These are phyloP conservation scores for Alexandromys fortis DNA, from an alignment of 2,113 vertebrate genomes.

Conservation along the genomic window DNA sequence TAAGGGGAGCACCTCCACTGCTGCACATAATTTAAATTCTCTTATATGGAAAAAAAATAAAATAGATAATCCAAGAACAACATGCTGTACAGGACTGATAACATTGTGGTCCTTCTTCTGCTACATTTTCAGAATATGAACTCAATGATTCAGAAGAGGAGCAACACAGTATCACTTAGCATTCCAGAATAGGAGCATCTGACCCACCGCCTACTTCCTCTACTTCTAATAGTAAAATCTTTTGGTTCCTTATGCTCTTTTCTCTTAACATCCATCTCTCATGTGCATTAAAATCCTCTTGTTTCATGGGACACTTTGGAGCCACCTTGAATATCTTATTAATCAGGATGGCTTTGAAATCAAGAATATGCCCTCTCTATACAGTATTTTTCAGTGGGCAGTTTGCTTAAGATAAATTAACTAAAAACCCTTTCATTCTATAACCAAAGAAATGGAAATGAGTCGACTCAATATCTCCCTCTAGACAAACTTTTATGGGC, in stretches of 20 bases:
- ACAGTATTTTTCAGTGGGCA: slow-evolving; percentile 17
- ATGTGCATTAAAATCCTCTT: neutral
- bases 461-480: slow-evolving; percentile 9
- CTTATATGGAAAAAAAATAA: neutral
- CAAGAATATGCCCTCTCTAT: neutral
- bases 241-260: slow-evolving; percentile 13
- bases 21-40: too few species aligned
- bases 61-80: neutral
- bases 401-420: neutral
- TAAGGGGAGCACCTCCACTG: too few species aligned
- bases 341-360: slow-evolving; percentile 29
- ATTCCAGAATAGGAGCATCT: slow-evolving; percentile 10
- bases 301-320: slow-evolving; percentile 26
- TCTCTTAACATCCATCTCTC: neutral
- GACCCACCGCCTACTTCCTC: neutral
- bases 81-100: neutral
- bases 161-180: neutral
- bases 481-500: slow-evolving; percentile 47
- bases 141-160: neutral
- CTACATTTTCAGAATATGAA: slow-evolving; percentile 19
- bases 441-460: slow-evolving; percentile 68
- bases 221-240: slow-evolving; percentile 39
- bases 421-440: slow-evolving; percentile 55
- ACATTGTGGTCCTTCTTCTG: neutral
- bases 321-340: neutral